Evolutionary conservation across 2,113 vertebrate genomes (phyloP), one percentile per base, ranked within the genome.

Genomic region (Macaca mulatta): DNA sequence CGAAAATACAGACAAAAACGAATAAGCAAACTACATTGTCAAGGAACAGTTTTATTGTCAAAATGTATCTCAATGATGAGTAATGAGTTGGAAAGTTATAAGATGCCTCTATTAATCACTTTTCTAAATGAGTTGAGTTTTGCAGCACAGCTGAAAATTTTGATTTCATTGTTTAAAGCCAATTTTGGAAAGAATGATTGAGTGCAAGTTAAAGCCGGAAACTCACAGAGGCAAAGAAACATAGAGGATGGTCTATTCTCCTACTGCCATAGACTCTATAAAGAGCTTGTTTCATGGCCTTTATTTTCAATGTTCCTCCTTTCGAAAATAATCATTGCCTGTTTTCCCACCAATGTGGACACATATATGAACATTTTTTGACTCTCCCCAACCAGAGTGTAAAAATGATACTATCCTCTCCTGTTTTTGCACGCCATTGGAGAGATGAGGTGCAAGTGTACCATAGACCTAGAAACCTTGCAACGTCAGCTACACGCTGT

Each of bases 31-130:
- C 20, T 10, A 7, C 25, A n/a, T 23, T 59, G 81, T 80, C 40
- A 27, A 40, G 69, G 45, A 48, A 14, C 11, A n/a, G 17, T 74
- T 77, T 70, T 84, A 45, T 85, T 77, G 70, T 50, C 22, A 38
- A 93, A 55, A 43, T 25, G 27, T 57, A 72, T 79, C 90, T 89
- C 12, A 2, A 6, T 3, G 6, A 57, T 38, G 52, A 82, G 52
- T 94, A 89, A 92, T 74, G 92, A 90, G 25, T 81, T 72, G 67
- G 86, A 81, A 92, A 85, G 82, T 82, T 82, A 38, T 78, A 75
- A 38, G 64, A 72, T 82, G 86, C n/a, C 10, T 75, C 45, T 50
- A 50, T 84, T 82, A 40, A 82, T 82, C 74, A 86, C 64, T 91
- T 80, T 38, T 67, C 78, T 52, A 81, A 78, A 93, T 96, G 67